Conservation (phyloP, 2,797 vertebrate genomes). For the Clarias pachynema region DNA sequence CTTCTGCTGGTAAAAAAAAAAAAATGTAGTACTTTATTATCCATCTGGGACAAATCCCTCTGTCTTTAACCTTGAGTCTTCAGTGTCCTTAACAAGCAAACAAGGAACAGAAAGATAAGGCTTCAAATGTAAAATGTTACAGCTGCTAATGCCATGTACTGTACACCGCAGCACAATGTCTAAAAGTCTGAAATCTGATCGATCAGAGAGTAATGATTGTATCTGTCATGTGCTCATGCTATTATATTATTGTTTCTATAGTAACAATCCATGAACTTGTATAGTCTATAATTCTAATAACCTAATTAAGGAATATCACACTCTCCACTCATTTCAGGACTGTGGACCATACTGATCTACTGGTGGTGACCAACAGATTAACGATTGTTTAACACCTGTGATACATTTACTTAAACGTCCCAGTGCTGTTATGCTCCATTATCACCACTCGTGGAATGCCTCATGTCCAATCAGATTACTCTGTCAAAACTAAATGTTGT, state of each 20-base stretch:
- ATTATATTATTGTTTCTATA: not conserved
- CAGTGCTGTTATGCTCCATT: not conserved
- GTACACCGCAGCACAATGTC: too few species aligned
- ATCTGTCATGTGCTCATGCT: not conserved
- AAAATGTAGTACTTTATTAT: conserved; percentile 9
- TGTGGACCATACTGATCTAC: too few species aligned
- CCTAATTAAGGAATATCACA: not conserved
- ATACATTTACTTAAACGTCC: too few species aligned
- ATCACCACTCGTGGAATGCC: too few species aligned
- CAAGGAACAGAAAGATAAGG: conserved; percentile 2
- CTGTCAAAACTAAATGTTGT: too few species aligned
- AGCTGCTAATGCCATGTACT: not conserved
- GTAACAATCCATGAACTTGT: not conserved
- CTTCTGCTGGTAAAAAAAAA: not conserved
- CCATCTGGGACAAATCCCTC: conserved; percentile 24
- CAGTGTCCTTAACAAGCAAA: not conserved
- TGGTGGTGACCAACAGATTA: too few species aligned
- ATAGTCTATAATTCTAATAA: not conserved
- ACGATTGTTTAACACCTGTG: too few species aligned
- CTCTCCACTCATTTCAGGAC: too few species aligned
- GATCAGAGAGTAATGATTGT: too few species aligned
- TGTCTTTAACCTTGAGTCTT: conserved; percentile 30
- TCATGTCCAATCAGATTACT: too few species aligned
- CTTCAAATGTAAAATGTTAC: not conserved
- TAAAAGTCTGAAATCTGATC: not conserved